Evolutionary conservation across 1,140 invertebrate genomes (phyloP).

Genomic region (Meloidogyne exigua): DNA sequence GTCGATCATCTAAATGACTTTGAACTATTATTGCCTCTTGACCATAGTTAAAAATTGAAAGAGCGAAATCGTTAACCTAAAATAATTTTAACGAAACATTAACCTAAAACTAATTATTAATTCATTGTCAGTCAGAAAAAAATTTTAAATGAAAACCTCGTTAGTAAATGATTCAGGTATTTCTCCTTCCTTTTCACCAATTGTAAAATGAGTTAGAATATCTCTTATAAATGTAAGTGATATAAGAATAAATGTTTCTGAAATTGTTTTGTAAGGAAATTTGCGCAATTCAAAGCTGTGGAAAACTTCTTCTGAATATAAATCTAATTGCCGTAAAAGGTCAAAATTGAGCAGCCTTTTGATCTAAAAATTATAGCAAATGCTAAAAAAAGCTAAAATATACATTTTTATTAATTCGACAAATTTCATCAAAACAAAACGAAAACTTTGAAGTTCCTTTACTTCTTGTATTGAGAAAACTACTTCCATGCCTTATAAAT

Average conservation of each 20-base stretch:
- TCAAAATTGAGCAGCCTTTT: slow-evolving; percentile 42
- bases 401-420: slow-evolving; percentile 33
- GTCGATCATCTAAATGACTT: slow-evolving; percentile 42
- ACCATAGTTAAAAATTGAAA: slow-evolving; percentile 81
- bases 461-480: slow-evolving; percentile 38
- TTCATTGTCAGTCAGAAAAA: too few species aligned
- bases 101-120: slow-evolving; percentile 27
- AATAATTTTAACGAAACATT: slow-evolving; percentile 6
- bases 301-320: slow-evolving; percentile 43
- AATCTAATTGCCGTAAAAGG: slow-evolving; percentile 38
- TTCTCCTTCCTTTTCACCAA: slow-evolving; percentile 67
- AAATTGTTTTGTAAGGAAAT: slow-evolving; percentile 85
- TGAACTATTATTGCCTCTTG: slow-evolving; percentile 70
- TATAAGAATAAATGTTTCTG: slow-evolving; percentile 84
- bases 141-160: slow-evolving; percentile 69
- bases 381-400: slow-evolving; percentile 1
- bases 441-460: slow-evolving; percentile 14
- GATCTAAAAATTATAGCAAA: slow-evolving; percentile 37
- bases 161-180: slow-evolving; percentile 83
- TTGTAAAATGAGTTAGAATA: slow-evolving; percentile 72
- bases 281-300: slow-evolving; percentile 69
- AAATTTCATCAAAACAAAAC: slow-evolving; percentile 41
- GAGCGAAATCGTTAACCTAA: slow-evolving; percentile 79
- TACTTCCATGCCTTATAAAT: slow-evolving; percentile 56
- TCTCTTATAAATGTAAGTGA: slow-evolving; percentile 87